Percentiles rank a stretch among this genome's conserved stretches.
Evolutionary conservation across 2,113 vertebrate species (phyloP).

Genomic region (Phylloscopus trochiloides): DNA sequence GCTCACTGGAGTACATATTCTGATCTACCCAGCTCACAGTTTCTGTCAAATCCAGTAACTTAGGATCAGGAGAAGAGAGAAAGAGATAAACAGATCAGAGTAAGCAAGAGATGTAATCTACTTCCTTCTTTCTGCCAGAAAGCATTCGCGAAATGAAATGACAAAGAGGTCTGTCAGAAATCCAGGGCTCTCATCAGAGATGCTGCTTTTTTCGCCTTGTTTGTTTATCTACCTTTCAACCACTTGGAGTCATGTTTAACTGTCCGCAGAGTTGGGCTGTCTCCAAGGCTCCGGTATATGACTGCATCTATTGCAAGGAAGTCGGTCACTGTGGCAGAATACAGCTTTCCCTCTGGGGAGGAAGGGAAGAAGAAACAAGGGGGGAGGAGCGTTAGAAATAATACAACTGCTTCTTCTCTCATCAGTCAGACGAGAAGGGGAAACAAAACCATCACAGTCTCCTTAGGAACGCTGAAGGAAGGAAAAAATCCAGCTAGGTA

Average conservation of each 20-base stretch:
- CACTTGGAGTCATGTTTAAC: slow-evolving; percentile 99
- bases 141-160: slow-evolving; percentile 27
- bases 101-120: slow-evolving; percentile 35
- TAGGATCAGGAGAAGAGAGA: not conserved
- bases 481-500: not conserved
- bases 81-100: slow-evolving; percentile 38
- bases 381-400: slow-evolving; percentile 14
- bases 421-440: slow-evolving; percentile 28
- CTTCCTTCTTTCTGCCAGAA: slow-evolving; percentile 22
- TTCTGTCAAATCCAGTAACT: slow-evolving; percentile 37
- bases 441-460: slow-evolving; percentile 13
- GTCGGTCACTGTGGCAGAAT: slow-evolving; percentile 98
- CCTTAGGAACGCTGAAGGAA: not conserved
- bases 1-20: not conserved
- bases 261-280: slow-evolving; percentile 95
- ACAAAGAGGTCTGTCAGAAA: slow-evolving; percentile 3
- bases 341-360: slow-evolving; percentile 90
- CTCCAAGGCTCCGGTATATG: slow-evolving; percentile 98
- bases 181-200: slow-evolving; percentile 11
- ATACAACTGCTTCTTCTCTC: not conserved
- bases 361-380: slow-evolving; percentile 24
- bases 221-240: slow-evolving; percentile 90
- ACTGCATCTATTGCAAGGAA: slow-evolving; percentile 98
- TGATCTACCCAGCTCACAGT: not conserved
- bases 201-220: not conserved